Evolutionary conservation across 2,797 vertebrate genomes (phyloP).

Genomic region (Galaxias olidus): DNA sequence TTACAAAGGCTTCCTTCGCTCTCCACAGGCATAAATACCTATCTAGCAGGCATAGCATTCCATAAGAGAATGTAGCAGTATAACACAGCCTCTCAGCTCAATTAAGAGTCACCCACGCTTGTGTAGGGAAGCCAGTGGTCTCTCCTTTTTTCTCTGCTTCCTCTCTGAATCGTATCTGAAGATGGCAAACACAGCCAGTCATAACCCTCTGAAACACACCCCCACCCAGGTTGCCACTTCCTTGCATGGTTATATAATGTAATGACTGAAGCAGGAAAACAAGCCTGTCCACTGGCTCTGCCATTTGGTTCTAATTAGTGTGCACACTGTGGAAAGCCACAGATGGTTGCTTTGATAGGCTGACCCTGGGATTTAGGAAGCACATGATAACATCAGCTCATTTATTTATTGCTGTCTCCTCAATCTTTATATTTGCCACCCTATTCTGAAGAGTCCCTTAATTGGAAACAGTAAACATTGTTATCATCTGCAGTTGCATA

Average conservation of each 20-base stretch:
- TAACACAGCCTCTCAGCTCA: slow-evolving; percentile 51
- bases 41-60: slow-evolving; percentile 27
- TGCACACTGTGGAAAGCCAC: slow-evolving; percentile 29
- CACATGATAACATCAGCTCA: slow-evolving; percentile 38
- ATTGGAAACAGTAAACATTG: slow-evolving; percentile 50
- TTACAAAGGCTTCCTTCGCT: slow-evolving; percentile 10
- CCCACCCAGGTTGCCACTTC: neutral
- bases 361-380: slow-evolving; percentile 28
- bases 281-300: slow-evolving; percentile 19
- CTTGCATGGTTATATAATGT: slow-evolving; percentile 18
- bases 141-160: slow-evolving; percentile 38
- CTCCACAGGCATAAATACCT: slow-evolving; percentile 36
- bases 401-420: slow-evolving; percentile 36
- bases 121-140: slow-evolving; percentile 32
- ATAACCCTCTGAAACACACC: slow-evolving; percentile 21
- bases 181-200: slow-evolving; percentile 23
- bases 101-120: slow-evolving; percentile 54
- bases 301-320: slow-evolving; percentile 50
- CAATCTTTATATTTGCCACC: slow-evolving; percentile 33
- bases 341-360: slow-evolving; percentile 41
- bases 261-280: slow-evolving; percentile 27
- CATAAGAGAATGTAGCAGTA: slow-evolving; percentile 23
- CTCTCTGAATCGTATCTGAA: slow-evolving; percentile 40
- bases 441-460: slow-evolving; percentile 28
- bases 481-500: slow-evolving; percentile 46